A percentile compares a stretch with the other conserved stretches of the same genome.
These are phyloP conservation scores for Porites divaricata DNA, from an alignment of 92 coral and sea anemone genomes.

Conservation along the genomic window DNA sequence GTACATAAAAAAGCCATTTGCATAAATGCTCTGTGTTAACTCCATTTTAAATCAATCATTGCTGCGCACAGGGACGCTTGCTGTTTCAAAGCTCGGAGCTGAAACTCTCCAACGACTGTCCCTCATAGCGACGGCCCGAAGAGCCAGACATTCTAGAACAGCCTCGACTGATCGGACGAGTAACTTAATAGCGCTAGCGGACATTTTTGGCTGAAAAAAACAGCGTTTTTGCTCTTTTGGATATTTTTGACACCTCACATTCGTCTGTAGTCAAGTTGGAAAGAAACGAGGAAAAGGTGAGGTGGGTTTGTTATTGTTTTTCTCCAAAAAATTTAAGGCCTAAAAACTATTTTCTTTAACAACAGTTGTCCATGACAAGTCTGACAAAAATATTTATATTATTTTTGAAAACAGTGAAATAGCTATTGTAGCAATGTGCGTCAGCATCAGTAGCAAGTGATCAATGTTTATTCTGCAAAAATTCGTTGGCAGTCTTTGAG, in stretches of 20 bases:
- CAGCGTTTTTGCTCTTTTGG: neutral
- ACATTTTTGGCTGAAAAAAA: neutral
- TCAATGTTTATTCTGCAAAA: too few relatives aligned
- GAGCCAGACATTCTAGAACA: neutral
- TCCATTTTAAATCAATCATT: slow-evolving; percentile 22
- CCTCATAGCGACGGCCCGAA: neutral
- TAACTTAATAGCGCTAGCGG: neutral
- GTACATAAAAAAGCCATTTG: slow-evolving; percentile 19
- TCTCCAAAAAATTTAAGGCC: neutral
- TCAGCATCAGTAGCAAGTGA: too few relatives aligned
- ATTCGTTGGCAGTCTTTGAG: too few relatives aligned
- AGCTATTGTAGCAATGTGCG: too few relatives aligned
- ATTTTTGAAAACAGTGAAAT: too few relatives aligned
- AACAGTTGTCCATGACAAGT: neutral
- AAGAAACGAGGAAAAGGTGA: neutral
- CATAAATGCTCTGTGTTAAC: slow-evolving; percentile 33
- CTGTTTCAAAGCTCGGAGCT: neutral
- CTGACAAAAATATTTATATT: too few relatives aligned
- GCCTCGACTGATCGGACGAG: neutral
- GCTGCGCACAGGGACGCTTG: neutral
- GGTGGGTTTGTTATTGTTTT: neutral
- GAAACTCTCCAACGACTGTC: neutral
- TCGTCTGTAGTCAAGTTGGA: slow-evolving; percentile 27
- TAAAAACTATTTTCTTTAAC: neutral
- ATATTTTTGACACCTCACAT: slow-evolving; percentile 5